Base-by-base conservation (phyloP, 2,888 invertebrate genomes). In the Scaptomyza tumidula region DNA sequence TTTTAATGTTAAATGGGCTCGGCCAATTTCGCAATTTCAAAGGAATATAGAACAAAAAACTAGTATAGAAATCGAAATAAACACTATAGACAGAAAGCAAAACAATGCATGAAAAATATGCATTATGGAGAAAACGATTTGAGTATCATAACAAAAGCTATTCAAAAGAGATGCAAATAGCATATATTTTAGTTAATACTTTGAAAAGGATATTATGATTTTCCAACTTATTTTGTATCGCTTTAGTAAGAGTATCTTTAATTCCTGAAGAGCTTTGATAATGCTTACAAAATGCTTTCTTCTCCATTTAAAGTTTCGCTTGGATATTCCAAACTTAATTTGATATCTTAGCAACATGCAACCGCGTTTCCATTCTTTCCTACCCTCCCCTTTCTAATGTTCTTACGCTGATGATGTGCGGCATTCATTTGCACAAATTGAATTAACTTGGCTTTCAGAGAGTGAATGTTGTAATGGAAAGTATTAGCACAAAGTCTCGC, bases 351-450 rank as follows among this genome's bases (percentile, higher is more conserved):
- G 49, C 71, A 58, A 41, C 39, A n/a, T 29, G 14, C 41, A 29
- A 13, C 10, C 13, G 10, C 13, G n/a, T 33, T 19, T 4, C 33
- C 13, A 5, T 7, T 19, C 35, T 16, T 9, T 16, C 6, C n/a
- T 2, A n/a, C 3, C 6, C 24, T 13, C 10, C 24, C 10, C 19
- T 24, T 7, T 10, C 24, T 14, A 33, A 6, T 27, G 27, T 27
- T 27, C 3, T 3, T 27, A 27, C 33, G 45, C 14, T 19, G 19
- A 24, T 44, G 45, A 43, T 56, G 65, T 73, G 75, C 59, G 64
- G 1, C 75, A 71, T 68, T 84, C 85, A 70, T 78, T 81, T 70
- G 79, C 70, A 70, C 73, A 84, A 84, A 84, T 87, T 85, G 74
- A 85, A 87, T 85, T 87, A 75, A 78, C 66, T 75, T 80, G 65